Evolutionary conservation across 2,797 vertebrate species (phyloP).

Genomic region (Cichlasoma orientale): DNA sequence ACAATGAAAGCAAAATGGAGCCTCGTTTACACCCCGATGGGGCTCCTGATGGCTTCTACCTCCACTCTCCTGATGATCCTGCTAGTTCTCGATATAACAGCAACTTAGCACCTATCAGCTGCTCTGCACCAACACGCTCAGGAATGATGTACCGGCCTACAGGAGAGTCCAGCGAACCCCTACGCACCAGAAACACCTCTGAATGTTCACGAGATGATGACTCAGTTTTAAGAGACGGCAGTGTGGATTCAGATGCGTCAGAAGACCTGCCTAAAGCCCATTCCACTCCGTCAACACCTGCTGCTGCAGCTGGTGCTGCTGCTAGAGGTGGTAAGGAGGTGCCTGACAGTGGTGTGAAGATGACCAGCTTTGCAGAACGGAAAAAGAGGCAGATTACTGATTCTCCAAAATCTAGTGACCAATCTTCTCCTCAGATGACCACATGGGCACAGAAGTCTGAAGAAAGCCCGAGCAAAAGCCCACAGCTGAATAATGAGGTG

Average conservation of each 20-base stretch:
- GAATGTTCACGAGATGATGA: slow-evolving; percentile 86
- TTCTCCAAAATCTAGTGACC: slow-evolving; percentile 61
- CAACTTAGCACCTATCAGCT: slow-evolving; percentile 68
- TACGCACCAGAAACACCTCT: slow-evolving; percentile 75
- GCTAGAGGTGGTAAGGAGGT: slow-evolving; percentile 53
- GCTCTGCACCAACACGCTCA: slow-evolving; percentile 79
- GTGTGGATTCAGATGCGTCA: slow-evolving; percentile 85
- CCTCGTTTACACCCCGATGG: slow-evolving; percentile 91
- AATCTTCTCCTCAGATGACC: slow-evolving; percentile 61
- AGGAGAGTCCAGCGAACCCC: slow-evolving; percentile 59
- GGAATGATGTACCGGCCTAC: slow-evolving; percentile 72
- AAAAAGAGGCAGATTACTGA: slow-evolving; percentile 85
- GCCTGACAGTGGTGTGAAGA: slow-evolving; percentile 85
- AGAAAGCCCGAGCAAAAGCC: slow-evolving; percentile 80
- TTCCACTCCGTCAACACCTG: slow-evolving; percentile 74
- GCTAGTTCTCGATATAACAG: slow-evolving; percentile 62
- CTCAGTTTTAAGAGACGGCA: slow-evolving; percentile 86
- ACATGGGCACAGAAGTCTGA: slow-evolving; percentile 77
- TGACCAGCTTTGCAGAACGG: slow-evolving; percentile 93
- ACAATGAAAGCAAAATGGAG: slow-evolving; percentile 88
- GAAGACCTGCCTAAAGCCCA: slow-evolving; percentile 84
- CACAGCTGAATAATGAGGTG: slow-evolving; percentile 88
- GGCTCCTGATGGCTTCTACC: slow-evolving; percentile 91
- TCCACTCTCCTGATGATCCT: slow-evolving; percentile 88
- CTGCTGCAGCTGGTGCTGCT: slow-evolving; percentile 44